Evolutionary conservation across 2,113 vertebrate species (phyloP).

Genomic region (Charina bottae): DNA sequence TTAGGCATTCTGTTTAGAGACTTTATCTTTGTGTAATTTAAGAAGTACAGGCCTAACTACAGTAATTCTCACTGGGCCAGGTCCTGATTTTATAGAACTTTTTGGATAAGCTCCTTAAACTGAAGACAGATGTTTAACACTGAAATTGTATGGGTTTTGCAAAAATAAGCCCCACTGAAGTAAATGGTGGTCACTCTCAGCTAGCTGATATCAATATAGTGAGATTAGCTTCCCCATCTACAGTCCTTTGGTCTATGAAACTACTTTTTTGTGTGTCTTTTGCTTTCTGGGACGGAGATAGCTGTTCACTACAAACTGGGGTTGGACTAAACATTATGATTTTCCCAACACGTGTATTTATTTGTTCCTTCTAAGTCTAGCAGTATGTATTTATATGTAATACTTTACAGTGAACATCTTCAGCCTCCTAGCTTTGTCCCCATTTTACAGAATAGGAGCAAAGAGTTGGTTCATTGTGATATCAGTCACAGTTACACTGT

Average conservation of each 20-base stretch:
- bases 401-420: neutral
- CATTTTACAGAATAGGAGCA: neutral
- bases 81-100: neutral
- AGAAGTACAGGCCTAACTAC: neutral
- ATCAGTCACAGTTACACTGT: neutral
- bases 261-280: neutral
- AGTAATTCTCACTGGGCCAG: neutral
- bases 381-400: neutral
- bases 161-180: neutral
- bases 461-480: neutral
- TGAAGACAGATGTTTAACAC: slow-evolving; percentile 3
- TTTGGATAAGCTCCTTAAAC: neutral
- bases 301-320: neutral
- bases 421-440: neutral
- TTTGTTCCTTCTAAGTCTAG: neutral
- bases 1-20: neutral
- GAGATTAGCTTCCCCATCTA: neutral
- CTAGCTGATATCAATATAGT: neutral
- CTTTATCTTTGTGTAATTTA: neutral
- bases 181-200: neutral
- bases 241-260: neutral
- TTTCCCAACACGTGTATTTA: neutral
- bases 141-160: neutral
- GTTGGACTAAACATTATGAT: slow-evolving; percentile 20
- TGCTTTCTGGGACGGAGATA: slow-evolving; percentile 21